Percentiles rank a stretch among this genome's conserved stretches.
phyloP scores from a whole-genome alignment of 2,797 vertebrate genomes.

The Enteromius unitaeniatus region DNA sequence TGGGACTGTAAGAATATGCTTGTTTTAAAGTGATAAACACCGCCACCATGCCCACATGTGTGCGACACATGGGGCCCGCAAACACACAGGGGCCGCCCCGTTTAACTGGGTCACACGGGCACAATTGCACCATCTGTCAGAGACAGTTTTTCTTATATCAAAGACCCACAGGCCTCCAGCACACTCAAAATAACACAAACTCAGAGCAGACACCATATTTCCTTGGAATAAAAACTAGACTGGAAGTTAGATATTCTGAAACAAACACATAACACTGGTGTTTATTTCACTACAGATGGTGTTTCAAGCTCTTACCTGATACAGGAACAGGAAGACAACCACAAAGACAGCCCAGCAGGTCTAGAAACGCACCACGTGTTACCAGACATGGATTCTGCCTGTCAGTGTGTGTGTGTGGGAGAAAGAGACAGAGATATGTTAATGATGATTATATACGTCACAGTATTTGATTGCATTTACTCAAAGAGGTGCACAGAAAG shows the following conservation, averaged over 20 bases:
- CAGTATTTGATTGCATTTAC: background rate
- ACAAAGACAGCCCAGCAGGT: slow-evolving; percentile 83
- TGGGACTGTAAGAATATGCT: slow-evolving; percentile 63
- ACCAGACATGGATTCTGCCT: slow-evolving; percentile 89
- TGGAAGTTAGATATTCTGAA: background rate
- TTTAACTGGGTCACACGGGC: slow-evolving; percentile 75
- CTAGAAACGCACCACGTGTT: slow-evolving; percentile 88
- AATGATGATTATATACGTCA: background rate
- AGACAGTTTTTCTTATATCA: slow-evolving; percentile 71
- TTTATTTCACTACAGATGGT: background rate
- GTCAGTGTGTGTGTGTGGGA: slow-evolving; percentile 55
- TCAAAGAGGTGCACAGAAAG: background rate
- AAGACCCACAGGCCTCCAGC: slow-evolving; percentile 61
- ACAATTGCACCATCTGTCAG: slow-evolving; percentile 75
- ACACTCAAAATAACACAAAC: slow-evolving; percentile 19
- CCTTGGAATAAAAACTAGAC: slow-evolving; percentile 5
- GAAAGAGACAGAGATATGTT: background rate
- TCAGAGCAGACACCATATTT: background rate
- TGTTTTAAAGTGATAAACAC: slow-evolving; percentile 72
- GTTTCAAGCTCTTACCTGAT: slow-evolving; percentile 67
- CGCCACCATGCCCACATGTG: slow-evolving; percentile 76
- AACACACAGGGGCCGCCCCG: slow-evolving; percentile 57
- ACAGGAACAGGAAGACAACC: slow-evolving; percentile 63
- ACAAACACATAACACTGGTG: background rate
- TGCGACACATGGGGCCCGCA: slow-evolving; percentile 72